Evolutionary conservation across 2,113 vertebrate species (phyloP).

Genomic region (Phalacrocorax carbo): DNA sequence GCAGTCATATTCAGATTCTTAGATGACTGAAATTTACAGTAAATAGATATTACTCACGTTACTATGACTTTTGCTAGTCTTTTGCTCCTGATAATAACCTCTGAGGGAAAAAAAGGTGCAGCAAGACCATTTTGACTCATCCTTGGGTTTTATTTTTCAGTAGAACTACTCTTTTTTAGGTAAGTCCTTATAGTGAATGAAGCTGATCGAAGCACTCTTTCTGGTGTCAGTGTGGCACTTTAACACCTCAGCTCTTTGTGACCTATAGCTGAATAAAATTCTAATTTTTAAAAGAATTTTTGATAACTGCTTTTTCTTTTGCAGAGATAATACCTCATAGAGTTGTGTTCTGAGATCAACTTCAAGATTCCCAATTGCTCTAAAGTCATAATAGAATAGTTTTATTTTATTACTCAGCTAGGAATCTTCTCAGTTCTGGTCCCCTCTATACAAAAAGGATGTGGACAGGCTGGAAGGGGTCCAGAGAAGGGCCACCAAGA

Average conservation of each 20-base stretch:
- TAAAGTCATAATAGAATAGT: constrained; percentile 4
- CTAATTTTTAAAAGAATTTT: constrained; percentile 58
- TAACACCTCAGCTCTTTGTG: neutral
- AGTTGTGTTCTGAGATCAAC: constrained; percentile 20
- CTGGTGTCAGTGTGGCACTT: neutral
- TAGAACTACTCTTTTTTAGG: neutral
- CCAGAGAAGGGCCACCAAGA: too few species aligned
- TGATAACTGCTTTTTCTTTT: constrained; percentile 28
- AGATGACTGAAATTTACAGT: neutral
- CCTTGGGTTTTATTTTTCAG: neutral
- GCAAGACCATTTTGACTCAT: neutral
- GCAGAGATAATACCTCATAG: neutral
- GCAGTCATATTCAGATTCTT: neutral
- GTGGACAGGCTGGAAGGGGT: too few species aligned
- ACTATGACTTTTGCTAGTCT: neutral
- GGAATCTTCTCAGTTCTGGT: neutral
- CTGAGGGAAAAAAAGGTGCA: neutral
- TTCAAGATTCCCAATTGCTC: neutral
- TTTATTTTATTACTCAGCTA: constrained; percentile 39
- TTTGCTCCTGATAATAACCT: neutral
- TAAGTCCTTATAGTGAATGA: neutral
- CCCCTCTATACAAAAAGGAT: too few species aligned
- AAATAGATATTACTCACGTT: neutral
- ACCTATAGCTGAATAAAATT: constrained; percentile 26
- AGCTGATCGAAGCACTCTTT: neutral